Evolutionary conservation across 2,113 vertebrate species (phyloP).

Genomic region (Elaphurus davidianus): DNA sequence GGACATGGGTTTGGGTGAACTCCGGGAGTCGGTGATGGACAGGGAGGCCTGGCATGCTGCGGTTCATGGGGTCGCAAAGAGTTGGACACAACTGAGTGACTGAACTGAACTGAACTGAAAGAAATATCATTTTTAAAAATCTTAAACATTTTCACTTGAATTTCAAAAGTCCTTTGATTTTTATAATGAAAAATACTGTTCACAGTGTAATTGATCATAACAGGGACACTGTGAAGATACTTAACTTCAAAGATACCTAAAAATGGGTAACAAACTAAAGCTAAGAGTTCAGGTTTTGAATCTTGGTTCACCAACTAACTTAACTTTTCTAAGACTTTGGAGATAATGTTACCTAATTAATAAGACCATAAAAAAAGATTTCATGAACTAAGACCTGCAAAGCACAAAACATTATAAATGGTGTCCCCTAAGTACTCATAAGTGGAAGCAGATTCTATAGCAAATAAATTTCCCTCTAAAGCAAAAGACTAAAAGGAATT

Average conservation of each 20-base stretch:
- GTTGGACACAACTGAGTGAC: too few relatives aligned
- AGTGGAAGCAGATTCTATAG: neutral
- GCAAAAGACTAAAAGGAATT: neutral
- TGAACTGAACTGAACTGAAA: too few relatives aligned
- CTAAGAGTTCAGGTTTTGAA: neutral
- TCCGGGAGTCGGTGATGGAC: too few relatives aligned
- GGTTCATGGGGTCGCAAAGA: too few relatives aligned
- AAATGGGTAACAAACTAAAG: neutral
- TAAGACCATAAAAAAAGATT: neutral
- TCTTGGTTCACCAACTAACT: neutral
- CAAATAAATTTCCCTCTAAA: neutral
- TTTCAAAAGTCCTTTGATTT: neutral
- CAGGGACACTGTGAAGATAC: neutral
- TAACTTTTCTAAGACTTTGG: neutral
- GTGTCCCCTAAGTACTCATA: neutral
- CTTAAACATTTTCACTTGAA: neutral
- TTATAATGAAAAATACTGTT: neutral
- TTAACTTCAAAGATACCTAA: neutral
- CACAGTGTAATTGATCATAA: neutral
- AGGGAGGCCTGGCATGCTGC: too few relatives aligned
- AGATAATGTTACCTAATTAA: neutral
- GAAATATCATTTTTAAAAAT: neutral
- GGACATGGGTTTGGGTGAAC: too few relatives aligned
- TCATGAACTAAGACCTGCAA: neutral
- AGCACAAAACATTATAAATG: neutral